phyloP scores from a whole-genome alignment of 53 echinoderm and acorn worm genomes.

The Hippasteria phrygiana region DNA sequence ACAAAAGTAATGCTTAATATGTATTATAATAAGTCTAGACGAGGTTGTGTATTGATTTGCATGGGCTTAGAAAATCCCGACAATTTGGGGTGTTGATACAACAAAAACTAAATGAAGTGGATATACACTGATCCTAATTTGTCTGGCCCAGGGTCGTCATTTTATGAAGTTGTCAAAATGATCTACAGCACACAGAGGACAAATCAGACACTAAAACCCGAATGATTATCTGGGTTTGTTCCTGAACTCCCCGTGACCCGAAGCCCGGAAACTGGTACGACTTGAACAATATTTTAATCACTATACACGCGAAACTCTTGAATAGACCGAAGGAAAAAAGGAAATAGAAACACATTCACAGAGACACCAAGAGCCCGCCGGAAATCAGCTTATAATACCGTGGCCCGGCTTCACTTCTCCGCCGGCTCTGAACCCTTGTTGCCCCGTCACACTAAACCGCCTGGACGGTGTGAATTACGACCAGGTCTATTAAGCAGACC shows the following conservation, averaged over 20 bases:
- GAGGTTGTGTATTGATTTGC: no score
- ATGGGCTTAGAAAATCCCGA: no score
- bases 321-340: not conserved
- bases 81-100: no score
- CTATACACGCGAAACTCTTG: not conserved
- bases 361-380: constrained; percentile 26
- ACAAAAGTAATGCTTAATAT: no score
- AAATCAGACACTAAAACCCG: not conserved
- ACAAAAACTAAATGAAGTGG: no score
- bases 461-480: constrained; percentile 22
- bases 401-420: not conserved
- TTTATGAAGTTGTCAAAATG: no score
- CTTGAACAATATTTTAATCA: constrained; percentile 17
- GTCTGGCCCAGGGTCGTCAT: no score
- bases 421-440: constrained; percentile 3
- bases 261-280: constrained; percentile 51
- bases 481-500: not conserved
- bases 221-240: not conserved
- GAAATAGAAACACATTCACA: not conserved
- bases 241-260: constrained; percentile 48
- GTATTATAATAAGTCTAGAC: no score
- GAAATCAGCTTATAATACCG: constrained; percentile 38
- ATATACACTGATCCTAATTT: no score
- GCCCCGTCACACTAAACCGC: constrained; percentile 32
- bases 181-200: not conserved